phyloP scores from a whole-genome alignment of 2,113 vertebrate genomes.

The cat (Felis catus) region F.catus_Fca126_mat1.0 CM031423.1:45044501-45045000 shows the following conservation, averaged over 20 bases:
- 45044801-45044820: not conserved
- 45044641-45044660: fast-evolving
- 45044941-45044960: not conserved
- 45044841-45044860: not conserved
- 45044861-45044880: not conserved
- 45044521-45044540: not conserved
- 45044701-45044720: fast-evolving
- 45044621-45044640: not conserved
- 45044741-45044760: not conserved
- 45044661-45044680: fast-evolving
- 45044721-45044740: not conserved
- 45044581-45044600: not conserved
- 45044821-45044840: not conserved
- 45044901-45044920: fast-evolving
- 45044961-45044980: not conserved
- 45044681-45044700: not conserved
- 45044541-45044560: not conserved
- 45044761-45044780: not conserved
- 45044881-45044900: not conserved
- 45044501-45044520: not conserved
- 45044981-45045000: not conserved
- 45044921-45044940: not conserved
- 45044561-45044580: not conserved
- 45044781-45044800: not conserved
- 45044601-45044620: not conserved